Base-by-base conservation (phyloP, 2,797 vertebrate species). In the Tenualosa ilisha region DNA sequence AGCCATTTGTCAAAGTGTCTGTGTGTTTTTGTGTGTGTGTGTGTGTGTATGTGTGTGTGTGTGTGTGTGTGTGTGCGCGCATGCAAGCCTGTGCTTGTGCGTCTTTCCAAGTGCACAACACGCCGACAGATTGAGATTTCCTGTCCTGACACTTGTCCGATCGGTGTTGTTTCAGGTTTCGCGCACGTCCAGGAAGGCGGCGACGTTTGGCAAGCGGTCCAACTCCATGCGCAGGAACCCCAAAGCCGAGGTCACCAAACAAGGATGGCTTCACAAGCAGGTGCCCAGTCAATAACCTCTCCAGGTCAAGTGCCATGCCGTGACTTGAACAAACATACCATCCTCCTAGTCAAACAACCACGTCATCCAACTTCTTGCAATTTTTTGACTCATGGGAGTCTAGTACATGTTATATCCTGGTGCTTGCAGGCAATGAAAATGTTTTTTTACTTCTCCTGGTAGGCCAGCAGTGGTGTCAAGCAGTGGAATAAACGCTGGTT, bases 401-500 rank as follows among this genome's bases (percentile, higher is more conserved):
- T 61, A 65, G 4, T 84, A 51, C 56, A 37, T 51, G 82, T 24
- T 31, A 46, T 9, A 2, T 85, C 82, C 50, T 43, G 63, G 51
- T 82, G 61, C 81, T 72, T 61, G 37, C 72, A 49, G 49, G 84
- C 9, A 26, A 43, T 43, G 22, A 75, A 85, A 20, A 6, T 68
- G 15, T 59, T 4, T 81, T 81, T 1, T 88, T 54, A 88, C 6
- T 82, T 13, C 83, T 83, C 61, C 82, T 20, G 79, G 0, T 90
- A 99, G 98, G 97, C 97, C 91, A 98, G 97, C 93, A 98, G 97
- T 3, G 97, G 98, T 37, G 97, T 98, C 82, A 98, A 97, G 91
- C 97, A 98, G 89, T 99, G 98, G 98, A 99, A 98, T 92, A 98
- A 96, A 91, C 96, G 98, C 88, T 99, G 97, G 98, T 99, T 99